A percentile compares a stretch with the other conserved stretches of the same genome.
These are phyloP conservation scores for Sarcophaga caerulescens DNA, from an alignment of 2,888 invertebrate species.

Conservation along the genomic window DNA sequence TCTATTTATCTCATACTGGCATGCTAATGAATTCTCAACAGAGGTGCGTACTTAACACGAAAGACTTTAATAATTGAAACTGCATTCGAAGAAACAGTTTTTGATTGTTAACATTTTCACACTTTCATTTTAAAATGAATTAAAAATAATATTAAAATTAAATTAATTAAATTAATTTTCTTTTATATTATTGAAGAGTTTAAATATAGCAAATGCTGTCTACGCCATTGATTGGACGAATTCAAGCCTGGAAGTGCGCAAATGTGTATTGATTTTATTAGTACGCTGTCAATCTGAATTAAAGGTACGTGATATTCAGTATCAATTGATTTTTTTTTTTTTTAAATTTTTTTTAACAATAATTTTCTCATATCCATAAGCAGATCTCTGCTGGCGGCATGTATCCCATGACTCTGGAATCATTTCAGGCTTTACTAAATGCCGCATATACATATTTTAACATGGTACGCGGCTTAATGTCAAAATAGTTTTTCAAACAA, in stretches of 20 bases:
- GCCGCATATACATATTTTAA: constrained; percentile 72
- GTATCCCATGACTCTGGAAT: constrained; percentile 71
- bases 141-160: neutral
- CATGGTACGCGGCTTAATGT: constrained; percentile 62
- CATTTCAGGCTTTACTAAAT: constrained; percentile 71
- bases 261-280: constrained; percentile 68
- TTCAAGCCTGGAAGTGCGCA: constrained; percentile 61
- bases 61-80: neutral
- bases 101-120: neutral
- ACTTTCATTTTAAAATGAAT: neutral
- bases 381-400: constrained; percentile 71
- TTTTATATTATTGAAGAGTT: constrained; percentile 59
- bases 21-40: constrained; percentile 70
- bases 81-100: neutral
- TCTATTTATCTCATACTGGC: constrained; percentile 70
- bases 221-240: constrained; percentile 68
- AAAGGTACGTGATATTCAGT: neutral
- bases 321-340: neutral
- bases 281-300: constrained; percentile 64
- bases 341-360: neutral
- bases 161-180: neutral
- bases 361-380: neutral
- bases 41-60: constrained; percentile 62
- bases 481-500: constrained; percentile 26
- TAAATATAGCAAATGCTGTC: constrained; percentile 69